These are phyloP conservation scores for Telmatherina bonti DNA, from an alignment of 2,797 vertebrate species.

Conservation along the genomic window DNA sequence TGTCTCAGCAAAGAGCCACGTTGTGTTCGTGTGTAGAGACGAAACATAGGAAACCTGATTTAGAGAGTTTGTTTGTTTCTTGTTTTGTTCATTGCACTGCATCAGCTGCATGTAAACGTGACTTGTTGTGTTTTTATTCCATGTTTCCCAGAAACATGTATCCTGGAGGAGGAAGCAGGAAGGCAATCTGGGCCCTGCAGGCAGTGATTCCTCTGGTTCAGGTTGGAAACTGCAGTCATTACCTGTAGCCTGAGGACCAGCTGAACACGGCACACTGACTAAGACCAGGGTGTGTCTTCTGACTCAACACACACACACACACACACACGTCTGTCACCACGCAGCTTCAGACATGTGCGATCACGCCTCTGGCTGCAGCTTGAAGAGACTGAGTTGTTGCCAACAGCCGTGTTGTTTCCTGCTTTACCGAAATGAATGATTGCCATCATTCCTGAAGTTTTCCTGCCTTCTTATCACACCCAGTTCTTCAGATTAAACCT, in stretches of 20 bases:
- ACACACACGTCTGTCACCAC: conserved; percentile 15
- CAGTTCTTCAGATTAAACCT: no score
- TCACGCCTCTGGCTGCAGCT: conserved; percentile 27
- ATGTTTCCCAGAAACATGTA: background rate
- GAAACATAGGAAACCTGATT: background rate
- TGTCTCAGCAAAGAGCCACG: conserved; percentile 13
- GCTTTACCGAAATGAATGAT: no score
- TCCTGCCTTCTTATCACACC: no score
- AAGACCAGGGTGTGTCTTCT: conserved; percentile 74
- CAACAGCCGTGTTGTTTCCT: background rate
- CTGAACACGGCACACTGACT: no score
- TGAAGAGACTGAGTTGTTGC: conserved; percentile 1
- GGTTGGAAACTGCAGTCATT: conserved; percentile 22
- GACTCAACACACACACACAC: conserved; percentile 52
- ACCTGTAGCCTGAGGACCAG: conserved; percentile 50
- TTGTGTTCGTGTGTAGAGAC: background rate
- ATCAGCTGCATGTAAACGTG: no score
- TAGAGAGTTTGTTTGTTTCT: accelerated
- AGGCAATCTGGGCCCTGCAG: conserved; percentile 36
- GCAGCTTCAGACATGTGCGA: conserved; percentile 32
- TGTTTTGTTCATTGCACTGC: no score
- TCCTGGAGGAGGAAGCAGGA: background rate
- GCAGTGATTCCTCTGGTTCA: background rate
- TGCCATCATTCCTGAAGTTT: background rate
- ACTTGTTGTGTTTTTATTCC: background rate